Evolutionary conservation across 2,113 vertebrate species (phyloP), one percentile per base, ranked within the genome.

Genomic region (Trichechus manatus): DNA sequence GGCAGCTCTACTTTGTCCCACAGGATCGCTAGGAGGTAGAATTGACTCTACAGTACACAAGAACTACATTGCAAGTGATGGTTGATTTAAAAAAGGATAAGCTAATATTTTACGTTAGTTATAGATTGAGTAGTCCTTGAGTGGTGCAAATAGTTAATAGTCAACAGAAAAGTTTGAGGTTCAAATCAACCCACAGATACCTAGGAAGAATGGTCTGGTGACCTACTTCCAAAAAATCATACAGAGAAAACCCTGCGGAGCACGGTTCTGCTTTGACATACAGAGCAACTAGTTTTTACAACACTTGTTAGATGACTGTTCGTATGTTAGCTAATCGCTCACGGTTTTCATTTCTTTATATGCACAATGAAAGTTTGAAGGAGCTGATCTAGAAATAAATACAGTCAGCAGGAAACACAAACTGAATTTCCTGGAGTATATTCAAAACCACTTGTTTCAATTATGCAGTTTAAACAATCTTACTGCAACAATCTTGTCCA

Each of bases 61-160:
- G 3, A 64, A 29, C 63, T 19, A 29, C 27, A 10, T 64, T 78
- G 10, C 8, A 59, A 50, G 87, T 47, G 5, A 70, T 29, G 3
- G 2, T 27, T 89, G 44, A 9, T 9, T 83, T 89, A 53, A 83
- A 83, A 78, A 81, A 68, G 36, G 50, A 23, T 63, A 80, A 77
- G 15, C 9, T 80, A 92, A 31, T 93, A 92, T 78, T 93, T 94
- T 87, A 74, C 72, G 70, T 61, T 68, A 70, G 25, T 27, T 5
- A 31, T 31, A 47, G 23, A 63, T 20, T 74, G 31, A 29, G 17
- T 77, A 33, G 8, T 29, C 63, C 9, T 64, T 64, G 63, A 6
- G 27, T 29, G 8, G 10, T 64, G 4, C 63, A 64, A 64, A 64
- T 64, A 27, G 9, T 64, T 64, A 29, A 27, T 27, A 29, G 63